phyloP scores from a whole-genome alignment of 2,888 invertebrate species.

The Oligia latruncula region DNA sequence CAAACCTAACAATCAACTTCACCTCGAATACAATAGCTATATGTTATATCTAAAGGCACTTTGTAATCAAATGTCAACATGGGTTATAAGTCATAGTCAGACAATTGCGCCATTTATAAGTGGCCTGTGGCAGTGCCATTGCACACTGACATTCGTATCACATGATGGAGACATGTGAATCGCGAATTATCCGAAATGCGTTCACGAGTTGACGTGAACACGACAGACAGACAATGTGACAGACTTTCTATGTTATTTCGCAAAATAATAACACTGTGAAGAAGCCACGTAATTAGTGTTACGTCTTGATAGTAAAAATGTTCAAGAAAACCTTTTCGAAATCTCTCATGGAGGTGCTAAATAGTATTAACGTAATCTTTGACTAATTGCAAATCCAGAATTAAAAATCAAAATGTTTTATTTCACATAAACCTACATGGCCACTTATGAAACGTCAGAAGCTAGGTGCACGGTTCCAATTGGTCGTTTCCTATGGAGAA shows the following conservation, averaged over 20 bases:
- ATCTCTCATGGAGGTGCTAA: constrained; percentile 29
- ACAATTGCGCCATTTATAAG: constrained; percentile 54
- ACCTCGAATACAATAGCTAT: constrained; percentile 39
- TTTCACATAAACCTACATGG: no score
- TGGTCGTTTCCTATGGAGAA: no score
- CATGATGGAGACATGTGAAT: constrained; percentile 80
- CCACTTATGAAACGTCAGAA: no score
- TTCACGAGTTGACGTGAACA: constrained; percentile 72
- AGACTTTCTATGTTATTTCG: constrained; percentile 66
- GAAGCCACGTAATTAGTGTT: constrained; percentile 54
- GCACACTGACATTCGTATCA: constrained; percentile 71
- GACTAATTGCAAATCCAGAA: background rate
- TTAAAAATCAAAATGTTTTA: background rate
- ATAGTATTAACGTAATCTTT: constrained; percentile 15
- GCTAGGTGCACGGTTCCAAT: no score
- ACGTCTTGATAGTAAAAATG: constrained; percentile 45
- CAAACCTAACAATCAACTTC: constrained; percentile 25
- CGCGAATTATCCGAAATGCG: constrained; percentile 73
- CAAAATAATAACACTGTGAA: constrained; percentile 59
- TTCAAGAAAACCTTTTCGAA: constrained; percentile 6
- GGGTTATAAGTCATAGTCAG: constrained; percentile 54
- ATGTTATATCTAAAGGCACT: constrained; percentile 34
- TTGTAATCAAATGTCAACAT: constrained; percentile 54
- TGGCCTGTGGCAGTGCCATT: constrained; percentile 42
- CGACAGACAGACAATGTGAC: constrained; percentile 78